A percentile compares a stretch with the other conserved stretches of the same genome.
Conservation (phyloP, 2,113 vertebrate species). For the Xiphophorus couchianus region DNA sequence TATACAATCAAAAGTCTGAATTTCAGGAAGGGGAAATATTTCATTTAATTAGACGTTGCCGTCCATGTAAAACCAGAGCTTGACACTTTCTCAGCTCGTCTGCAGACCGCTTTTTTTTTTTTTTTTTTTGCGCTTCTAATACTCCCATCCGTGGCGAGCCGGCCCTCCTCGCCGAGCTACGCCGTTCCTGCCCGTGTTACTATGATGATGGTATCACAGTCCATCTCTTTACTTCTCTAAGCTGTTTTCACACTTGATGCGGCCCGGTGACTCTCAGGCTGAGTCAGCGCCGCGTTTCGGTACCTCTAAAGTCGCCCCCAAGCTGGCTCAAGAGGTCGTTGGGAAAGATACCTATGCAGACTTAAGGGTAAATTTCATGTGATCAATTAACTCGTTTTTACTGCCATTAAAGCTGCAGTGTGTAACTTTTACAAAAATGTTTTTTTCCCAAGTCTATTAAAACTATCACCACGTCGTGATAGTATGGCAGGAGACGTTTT, state of each 20-base stretch:
- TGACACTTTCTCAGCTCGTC: conserved; percentile 33
- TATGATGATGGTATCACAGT: conserved; percentile 40
- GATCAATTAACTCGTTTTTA: no score
- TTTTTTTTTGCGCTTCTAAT: conserved; percentile 34
- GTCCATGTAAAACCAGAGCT: conserved; percentile 33
- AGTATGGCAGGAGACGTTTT: no score
- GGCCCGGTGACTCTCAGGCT: conserved; percentile 33
- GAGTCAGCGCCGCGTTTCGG: conserved; percentile 31
- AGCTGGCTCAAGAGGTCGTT: neutral
- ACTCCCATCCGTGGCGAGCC: conserved; percentile 30
- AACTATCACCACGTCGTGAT: no score
- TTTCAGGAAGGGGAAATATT: conserved; percentile 39
- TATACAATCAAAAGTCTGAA: conserved; percentile 53
- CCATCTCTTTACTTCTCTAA: conserved; percentile 37
- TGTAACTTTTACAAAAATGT: no score
- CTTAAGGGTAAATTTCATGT: no score
- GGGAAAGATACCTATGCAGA: no score
- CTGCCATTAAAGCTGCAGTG: no score
- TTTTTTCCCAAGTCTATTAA: no score
- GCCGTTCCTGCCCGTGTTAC: conserved; percentile 45
- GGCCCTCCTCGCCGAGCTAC: conserved; percentile 32
- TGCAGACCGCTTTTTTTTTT: conserved; percentile 19
- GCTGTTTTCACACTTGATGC: conserved; percentile 58
- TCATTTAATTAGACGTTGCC: conserved; percentile 56
- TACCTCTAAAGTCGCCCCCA: conserved; percentile 14